phyloP scores from a whole-genome alignment of 1,140 invertebrate genomes.

The Formica selysi region DNA sequence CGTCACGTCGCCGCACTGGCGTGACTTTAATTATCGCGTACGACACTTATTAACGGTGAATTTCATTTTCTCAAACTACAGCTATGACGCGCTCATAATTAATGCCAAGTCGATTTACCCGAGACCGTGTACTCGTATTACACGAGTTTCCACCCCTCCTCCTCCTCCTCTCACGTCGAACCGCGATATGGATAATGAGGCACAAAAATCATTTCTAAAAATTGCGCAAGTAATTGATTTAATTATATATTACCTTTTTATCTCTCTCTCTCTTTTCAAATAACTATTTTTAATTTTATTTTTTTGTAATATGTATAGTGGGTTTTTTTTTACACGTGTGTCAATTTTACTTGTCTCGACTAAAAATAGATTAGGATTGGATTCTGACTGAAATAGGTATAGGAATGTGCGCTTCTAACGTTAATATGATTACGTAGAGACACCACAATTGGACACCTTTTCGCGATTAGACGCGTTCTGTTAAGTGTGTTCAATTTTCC shows the following conservation, averaged over 20 bases:
- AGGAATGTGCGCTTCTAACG: conserved; percentile 4
- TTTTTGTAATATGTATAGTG: too few species aligned
- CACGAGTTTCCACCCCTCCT: background rate
- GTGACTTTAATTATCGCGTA: conserved; percentile 55
- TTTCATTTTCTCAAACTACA: conserved; percentile 46
- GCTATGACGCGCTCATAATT: conserved; percentile 45
- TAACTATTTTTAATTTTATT: too few species aligned
- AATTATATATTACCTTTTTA: too few species aligned
- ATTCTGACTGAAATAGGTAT: background rate
- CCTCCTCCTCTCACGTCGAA: background rate
- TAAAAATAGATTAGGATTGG: background rate
- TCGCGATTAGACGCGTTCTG: background rate
- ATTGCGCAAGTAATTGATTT: background rate
- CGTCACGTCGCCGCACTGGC: conserved; percentile 31
- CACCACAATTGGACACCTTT: background rate
- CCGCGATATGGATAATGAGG: background rate
- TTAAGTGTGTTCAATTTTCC: conserved; percentile 25
- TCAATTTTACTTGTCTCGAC: too few species aligned
- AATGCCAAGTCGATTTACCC: conserved; percentile 55
- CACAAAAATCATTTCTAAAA: background rate
- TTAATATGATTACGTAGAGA: background rate
- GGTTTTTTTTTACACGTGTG: too few species aligned
- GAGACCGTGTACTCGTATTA: background rate
- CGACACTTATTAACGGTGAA: conserved; percentile 59
- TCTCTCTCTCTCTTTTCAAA: background rate